Evolutionary conservation across 2,113 vertebrate genomes (phyloP).

Genomic region (Mugil cephalus): DNA sequence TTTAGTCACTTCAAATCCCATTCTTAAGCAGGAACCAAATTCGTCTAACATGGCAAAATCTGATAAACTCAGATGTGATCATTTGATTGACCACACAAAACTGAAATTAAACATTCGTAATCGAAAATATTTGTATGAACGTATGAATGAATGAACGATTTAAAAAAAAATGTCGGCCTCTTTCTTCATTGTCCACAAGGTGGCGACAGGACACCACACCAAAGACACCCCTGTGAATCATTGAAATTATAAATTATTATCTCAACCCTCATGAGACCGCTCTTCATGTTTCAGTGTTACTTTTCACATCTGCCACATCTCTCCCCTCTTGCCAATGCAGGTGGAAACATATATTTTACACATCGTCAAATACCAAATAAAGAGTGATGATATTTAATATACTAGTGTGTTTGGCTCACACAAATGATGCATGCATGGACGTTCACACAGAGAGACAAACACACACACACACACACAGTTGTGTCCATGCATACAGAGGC

Average conservation of each 20-base stretch:
- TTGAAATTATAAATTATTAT: no score
- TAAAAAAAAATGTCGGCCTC: background rate
- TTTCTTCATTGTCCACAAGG: constrained; percentile 23
- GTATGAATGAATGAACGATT: no score
- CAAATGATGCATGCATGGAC: background rate
- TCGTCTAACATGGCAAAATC: no score
- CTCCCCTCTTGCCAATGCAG: background rate
- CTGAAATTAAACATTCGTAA: no score
- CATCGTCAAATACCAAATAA: background rate
- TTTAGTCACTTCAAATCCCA: no score
- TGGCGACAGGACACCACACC: constrained; percentile 42
- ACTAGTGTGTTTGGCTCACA: background rate
- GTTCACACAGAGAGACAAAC: background rate
- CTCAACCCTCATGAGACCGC: no score
- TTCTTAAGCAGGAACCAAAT: no score
- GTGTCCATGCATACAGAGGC: constrained; percentile 18
- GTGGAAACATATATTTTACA: background rate
- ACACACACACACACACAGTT: background rate
- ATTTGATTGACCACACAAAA: no score
- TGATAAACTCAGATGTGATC: no score
- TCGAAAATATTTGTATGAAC: no score
- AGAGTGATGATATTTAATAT: background rate
- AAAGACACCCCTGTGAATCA: background rate
- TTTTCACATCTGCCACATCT: background rate
- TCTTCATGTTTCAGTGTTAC: background rate